These are phyloP conservation scores for Notamacropus eugenii DNA, from an alignment of 2,797 vertebrate genomes.

Conservation along the genomic window DNA sequence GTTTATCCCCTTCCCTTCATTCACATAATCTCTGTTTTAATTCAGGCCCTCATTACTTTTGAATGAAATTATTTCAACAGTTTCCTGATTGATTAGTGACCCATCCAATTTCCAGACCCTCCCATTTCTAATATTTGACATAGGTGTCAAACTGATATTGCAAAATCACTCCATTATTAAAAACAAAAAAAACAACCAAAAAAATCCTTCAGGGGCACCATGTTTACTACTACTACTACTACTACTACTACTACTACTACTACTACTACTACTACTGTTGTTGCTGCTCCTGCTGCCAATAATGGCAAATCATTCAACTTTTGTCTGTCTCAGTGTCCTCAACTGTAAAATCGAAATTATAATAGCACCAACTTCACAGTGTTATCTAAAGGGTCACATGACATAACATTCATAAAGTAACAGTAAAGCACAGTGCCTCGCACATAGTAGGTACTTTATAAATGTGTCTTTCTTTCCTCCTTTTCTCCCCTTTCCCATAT, in stretches of 20 bases:
- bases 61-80: neutral
- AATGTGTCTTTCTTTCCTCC: neutral
- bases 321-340: neutral
- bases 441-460: neutral
- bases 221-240: neutral
- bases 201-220: neutral
- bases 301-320: neutral
- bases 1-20: neutral
- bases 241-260: no score
- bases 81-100: neutral
- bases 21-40: neutral
- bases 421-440: neutral
- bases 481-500: neutral
- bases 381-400: neutral
- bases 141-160: neutral
- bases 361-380: neutral
- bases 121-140: neutral
- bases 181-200: neutral
- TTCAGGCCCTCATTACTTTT: neutral
- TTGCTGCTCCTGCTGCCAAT: neutral
- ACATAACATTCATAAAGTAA: neutral
- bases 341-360: neutral
- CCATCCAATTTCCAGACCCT: neutral
- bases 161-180: neutral
- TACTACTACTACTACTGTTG: no score